Evolutionary conservation across 2,797 vertebrate species (phyloP).

Genomic region (Siniperca undulata): DNA sequence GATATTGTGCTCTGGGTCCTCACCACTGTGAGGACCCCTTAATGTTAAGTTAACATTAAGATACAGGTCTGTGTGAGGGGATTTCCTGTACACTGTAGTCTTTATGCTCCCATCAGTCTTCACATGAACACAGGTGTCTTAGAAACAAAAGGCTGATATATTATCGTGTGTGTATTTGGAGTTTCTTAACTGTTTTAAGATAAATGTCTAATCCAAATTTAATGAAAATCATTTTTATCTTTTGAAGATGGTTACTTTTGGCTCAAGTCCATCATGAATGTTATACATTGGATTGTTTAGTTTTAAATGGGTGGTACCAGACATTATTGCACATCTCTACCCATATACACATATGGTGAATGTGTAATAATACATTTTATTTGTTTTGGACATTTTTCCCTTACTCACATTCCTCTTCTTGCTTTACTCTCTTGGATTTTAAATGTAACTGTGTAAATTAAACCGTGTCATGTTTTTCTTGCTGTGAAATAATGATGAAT

Average conservation of each 20-base stretch:
- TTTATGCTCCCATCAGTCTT: not conserved
- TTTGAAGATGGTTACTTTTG: not conserved
- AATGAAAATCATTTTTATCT: not conserved
- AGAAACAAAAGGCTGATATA: not conserved
- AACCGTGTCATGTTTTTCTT: slow-evolving; percentile 3
- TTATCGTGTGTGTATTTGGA: not conserved
- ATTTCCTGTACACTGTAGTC: not conserved
- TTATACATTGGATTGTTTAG: slow-evolving; percentile 9
- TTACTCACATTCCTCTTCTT: slow-evolving; percentile 14
- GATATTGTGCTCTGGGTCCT: no score
- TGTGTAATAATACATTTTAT: not conserved
- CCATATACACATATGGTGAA: not conserved
- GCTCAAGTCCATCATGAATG: no score
- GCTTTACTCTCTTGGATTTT: not conserved
- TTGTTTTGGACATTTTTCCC: slow-evolving; percentile 6
- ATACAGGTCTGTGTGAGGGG: not conserved
- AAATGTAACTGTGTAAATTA: slow-evolving; percentile 1
- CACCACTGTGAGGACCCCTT: no score
- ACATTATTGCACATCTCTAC: not conserved
- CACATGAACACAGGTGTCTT: not conserved
- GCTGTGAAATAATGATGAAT: not conserved
- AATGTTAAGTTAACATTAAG: not conserved
- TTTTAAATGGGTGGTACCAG: not conserved
- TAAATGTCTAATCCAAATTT: not conserved
- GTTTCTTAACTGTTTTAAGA: not conserved